Conservation (phyloP, 2,113 vertebrate species). For the Crotalus horridus region DNA sequence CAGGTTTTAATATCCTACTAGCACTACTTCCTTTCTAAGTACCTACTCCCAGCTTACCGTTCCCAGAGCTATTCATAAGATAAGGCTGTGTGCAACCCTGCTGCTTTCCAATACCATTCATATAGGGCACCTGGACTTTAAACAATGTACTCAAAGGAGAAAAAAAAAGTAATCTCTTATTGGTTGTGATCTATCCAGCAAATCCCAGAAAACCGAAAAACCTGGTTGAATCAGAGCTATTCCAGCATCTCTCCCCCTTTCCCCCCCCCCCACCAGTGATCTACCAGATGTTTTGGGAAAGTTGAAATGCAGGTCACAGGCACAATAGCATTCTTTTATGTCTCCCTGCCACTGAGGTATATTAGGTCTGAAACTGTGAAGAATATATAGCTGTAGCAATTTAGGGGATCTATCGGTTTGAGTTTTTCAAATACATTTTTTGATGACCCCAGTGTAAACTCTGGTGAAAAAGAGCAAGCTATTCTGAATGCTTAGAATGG, state of each 20-base stretch:
- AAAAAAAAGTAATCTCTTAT: background rate
- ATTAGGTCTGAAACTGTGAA: background rate
- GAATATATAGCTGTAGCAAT: background rate
- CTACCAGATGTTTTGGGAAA: background rate
- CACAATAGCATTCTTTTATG: background rate
- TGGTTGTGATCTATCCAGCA: background rate
- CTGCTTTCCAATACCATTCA: background rate
- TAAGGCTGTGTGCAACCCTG: background rate
- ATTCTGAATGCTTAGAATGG: background rate
- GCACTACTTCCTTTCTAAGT: background rate
- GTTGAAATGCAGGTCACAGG: background rate
- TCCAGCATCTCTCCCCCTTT: background rate
- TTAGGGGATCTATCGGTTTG: background rate
- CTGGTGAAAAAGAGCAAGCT: background rate
- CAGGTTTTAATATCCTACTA: background rate
- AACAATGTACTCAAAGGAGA: background rate
- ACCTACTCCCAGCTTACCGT: background rate
- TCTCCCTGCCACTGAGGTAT: background rate
- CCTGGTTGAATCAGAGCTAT: background rate
- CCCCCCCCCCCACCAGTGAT: background rate
- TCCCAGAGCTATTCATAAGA: background rate
- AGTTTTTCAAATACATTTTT: background rate
- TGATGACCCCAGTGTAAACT: background rate
- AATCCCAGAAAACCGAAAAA: background rate
- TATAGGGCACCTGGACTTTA: background rate